Evolutionary conservation across 1,140 invertebrate genomes (phyloP).

Genomic region (Aleiodes sp.): DNA sequence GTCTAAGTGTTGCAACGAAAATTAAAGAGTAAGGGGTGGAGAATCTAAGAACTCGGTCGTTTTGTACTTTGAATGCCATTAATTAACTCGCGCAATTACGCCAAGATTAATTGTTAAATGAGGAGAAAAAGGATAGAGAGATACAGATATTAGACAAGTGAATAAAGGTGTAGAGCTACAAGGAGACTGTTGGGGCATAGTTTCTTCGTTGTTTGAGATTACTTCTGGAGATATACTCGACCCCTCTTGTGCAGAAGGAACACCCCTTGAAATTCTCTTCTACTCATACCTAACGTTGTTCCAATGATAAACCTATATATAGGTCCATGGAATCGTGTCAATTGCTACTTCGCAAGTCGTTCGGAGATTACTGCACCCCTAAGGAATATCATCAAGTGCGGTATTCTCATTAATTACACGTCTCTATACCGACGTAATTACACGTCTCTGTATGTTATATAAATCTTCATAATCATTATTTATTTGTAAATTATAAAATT

Average conservation of each 20-base stretch:
- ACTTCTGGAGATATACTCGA: constrained; percentile 40
- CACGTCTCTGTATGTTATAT: background rate
- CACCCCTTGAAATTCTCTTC: background rate
- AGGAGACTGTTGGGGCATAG: background rate
- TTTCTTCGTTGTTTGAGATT: constrained; percentile 44
- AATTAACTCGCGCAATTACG: constrained; percentile 54
- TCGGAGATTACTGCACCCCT: constrained; percentile 25
- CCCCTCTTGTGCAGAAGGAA: constrained; percentile 24
- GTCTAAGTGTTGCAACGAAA: constrained; percentile 42
- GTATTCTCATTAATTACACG: constrained; percentile 16
- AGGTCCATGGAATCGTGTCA: constrained; percentile 22
- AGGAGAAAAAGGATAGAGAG: constrained; percentile 9
- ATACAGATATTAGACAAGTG: background rate
- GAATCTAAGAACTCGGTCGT: constrained; percentile 27
- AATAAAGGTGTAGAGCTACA: constrained; percentile 2
- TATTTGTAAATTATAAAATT: background rate
- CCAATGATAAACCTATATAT: background rate
- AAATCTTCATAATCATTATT: background rate
- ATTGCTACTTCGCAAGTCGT: constrained; percentile 26
- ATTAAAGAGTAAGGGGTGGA: constrained; percentile 15
- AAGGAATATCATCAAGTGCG: background rate
- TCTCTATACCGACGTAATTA: background rate
- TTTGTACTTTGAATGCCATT: constrained; percentile 46
- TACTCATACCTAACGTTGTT: background rate
- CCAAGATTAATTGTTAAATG: constrained; percentile 48